A percentile compares a stretch with the other conserved stretches of the same genome.
phyloP scores from a whole-genome alignment of 2,888 invertebrate genomes.

The Nesidiocoris tenuis region DNA sequence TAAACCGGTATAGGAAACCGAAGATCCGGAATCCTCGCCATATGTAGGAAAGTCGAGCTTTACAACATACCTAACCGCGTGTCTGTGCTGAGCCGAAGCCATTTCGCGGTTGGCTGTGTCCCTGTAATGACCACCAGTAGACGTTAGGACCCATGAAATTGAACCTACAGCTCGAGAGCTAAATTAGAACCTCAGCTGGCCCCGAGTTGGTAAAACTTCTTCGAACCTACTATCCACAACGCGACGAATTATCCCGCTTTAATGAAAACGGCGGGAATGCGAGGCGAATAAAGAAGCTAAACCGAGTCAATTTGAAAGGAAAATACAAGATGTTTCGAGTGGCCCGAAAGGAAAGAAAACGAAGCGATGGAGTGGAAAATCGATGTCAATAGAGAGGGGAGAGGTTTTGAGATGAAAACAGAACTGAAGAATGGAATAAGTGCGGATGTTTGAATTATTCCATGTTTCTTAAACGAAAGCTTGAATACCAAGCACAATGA shows the following conservation, averaged over 20 bases:
- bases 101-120: slow-evolving; percentile 4
- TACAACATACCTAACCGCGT: no score
- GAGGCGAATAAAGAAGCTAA: not conserved
- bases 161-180: not conserved
- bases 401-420: not conserved
- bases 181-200: not conserved
- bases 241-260: not conserved
- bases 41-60: no score
- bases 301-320: not conserved
- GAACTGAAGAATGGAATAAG: not conserved
- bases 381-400: not conserved
- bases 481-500: not conserved
- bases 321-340: not conserved
- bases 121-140: slow-evolving; percentile 11
- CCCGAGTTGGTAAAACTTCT: not conserved
- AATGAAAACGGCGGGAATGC: not conserved
- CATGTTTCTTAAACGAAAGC: not conserved
- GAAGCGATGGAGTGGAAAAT: not conserved
- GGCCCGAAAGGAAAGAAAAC: not conserved
- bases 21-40: no score
- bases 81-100: not conserved
- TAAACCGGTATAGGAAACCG: no score
- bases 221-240: not conserved
- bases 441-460: not conserved
- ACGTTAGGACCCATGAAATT: not conserved